Conservation (phyloP, 2,113 vertebrate species). For the Nycticorax nycticorax region DNA sequence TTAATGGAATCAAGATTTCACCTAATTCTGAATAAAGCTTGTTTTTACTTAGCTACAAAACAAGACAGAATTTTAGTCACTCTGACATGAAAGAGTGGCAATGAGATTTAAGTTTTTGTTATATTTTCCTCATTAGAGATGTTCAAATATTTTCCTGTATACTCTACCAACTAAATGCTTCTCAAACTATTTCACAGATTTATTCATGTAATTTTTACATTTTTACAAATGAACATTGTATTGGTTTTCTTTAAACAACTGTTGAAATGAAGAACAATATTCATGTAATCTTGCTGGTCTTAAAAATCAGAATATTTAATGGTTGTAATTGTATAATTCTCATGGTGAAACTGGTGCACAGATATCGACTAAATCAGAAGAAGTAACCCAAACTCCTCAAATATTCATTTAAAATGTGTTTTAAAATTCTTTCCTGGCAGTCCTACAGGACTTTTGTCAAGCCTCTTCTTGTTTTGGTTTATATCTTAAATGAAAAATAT, state of each 20-base stretch:
- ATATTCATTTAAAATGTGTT: background rate
- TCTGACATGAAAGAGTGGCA: background rate
- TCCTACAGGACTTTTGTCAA: background rate
- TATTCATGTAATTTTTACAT: background rate
- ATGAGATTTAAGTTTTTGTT: background rate
- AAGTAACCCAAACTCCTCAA: background rate
- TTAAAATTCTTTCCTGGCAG: background rate
- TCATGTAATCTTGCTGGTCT: background rate
- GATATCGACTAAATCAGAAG: background rate
- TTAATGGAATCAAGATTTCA: background rate
- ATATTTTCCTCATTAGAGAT: background rate
- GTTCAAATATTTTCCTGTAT: background rate
- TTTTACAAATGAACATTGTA: background rate
- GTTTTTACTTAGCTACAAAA: background rate
- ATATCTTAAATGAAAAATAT: background rate
- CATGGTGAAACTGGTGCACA: background rate
- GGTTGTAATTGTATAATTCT: background rate
- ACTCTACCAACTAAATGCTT: background rate
- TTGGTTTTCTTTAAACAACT: background rate
- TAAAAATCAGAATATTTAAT: background rate
- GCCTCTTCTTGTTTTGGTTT: background rate
- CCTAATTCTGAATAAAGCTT: background rate
- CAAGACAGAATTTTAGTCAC: background rate
- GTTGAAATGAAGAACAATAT: background rate
- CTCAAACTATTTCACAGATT: background rate